Percentiles rank a stretch among this genome's conserved stretches.
These are phyloP conservation scores for Mustela lutreola DNA, from an alignment of 2,113 vertebrate genomes.

Conservation along the genomic window DNA sequence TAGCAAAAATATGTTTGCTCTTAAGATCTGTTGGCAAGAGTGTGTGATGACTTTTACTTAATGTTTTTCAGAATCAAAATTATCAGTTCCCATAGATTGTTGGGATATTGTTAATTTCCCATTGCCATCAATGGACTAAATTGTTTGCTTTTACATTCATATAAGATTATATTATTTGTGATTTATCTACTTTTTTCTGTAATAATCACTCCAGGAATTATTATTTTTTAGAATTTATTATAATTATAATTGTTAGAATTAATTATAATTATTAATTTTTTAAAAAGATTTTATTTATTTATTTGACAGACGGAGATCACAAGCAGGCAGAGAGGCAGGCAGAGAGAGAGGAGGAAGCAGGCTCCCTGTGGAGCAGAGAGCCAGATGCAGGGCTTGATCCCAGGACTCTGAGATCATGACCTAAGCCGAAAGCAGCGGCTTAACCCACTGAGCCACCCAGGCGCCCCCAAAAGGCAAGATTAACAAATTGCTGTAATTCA, in stretches of 20 bases:
- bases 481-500: background rate
- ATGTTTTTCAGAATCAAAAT: conserved; percentile 34
- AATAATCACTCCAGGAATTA: background rate
- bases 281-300: too few species aligned
- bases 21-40: background rate
- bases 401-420: too few species aligned
- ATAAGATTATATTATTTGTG: conserved; percentile 2
- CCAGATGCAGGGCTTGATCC: too few species aligned
- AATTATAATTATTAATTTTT: too few species aligned
- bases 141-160: background rate
- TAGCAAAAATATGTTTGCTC: conserved; percentile 47
- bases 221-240: too few species aligned
- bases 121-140: background rate
- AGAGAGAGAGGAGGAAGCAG: too few species aligned
- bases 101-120: conserved; percentile 1
- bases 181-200: background rate
- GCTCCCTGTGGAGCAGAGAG: too few species aligned
- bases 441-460: too few species aligned
- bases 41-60: background rate
- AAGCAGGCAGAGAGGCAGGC: too few species aligned
- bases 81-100: background rate
- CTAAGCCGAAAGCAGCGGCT: too few species aligned
- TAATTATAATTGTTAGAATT: too few species aligned
- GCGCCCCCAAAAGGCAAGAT: background rate
- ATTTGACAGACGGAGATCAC: too few species aligned